A percentile compares a stretch with the other conserved stretches of the same genome.
Conservation (phyloP, 1,140 invertebrate genomes). For the Wiebesia pumilae region DNA sequence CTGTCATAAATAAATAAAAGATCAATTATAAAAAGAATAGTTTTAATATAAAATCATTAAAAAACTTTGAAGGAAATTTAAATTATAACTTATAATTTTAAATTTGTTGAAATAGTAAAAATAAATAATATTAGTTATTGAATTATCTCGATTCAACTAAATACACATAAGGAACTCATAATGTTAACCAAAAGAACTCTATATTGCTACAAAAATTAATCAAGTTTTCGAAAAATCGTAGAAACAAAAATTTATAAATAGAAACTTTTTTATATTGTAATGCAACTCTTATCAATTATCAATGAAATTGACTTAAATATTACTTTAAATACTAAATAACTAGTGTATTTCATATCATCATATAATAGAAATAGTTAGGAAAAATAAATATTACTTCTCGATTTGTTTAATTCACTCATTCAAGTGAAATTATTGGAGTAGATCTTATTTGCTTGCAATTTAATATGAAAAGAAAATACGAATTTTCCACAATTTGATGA, state of each 20-base stretch:
- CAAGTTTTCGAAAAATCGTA: neutral
- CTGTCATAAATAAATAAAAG: no score
- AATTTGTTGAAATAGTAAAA: neutral
- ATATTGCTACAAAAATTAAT: neutral
- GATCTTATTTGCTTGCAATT: neutral
- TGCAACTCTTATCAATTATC: neutral
- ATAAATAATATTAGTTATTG: neutral
- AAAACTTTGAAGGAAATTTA: no score
- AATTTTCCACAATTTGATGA: conserved; percentile 15
- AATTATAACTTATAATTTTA: no score
- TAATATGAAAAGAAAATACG: conserved; percentile 14
- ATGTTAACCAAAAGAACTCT: neutral
- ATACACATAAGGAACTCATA: neutral
- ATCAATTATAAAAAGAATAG: no score
- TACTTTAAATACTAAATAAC: neutral
- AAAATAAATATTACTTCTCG: neutral
- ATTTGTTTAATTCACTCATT: neutral
- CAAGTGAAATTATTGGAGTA: neutral
- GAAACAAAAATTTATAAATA: neutral
- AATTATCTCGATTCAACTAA: neutral
- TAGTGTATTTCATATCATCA: conserved; percentile 3
- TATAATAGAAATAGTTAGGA: neutral
- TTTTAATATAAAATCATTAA: no score
- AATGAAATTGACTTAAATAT: neutral
- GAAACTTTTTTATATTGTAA: neutral